phyloP scores from a whole-genome alignment of 2,888 invertebrate species.

The Drosophila affinis region DNA sequence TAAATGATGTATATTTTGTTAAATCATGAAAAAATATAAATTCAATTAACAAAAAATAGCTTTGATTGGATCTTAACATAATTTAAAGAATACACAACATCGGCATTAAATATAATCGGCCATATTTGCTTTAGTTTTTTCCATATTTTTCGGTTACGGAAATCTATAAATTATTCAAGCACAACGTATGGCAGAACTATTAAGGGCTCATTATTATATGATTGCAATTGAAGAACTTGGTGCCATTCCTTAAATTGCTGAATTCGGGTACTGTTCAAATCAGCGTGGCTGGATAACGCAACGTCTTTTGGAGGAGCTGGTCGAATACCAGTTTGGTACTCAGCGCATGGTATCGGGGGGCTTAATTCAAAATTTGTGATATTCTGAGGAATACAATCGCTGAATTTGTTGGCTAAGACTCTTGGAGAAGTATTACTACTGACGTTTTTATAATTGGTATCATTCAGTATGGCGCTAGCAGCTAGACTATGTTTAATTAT shows the following conservation, averaged over 20 bases:
- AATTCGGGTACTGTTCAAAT: conserved; percentile 60
- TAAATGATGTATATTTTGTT: neutral
- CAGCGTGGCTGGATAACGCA: conserved; percentile 28
- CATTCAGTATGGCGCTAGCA: conserved; percentile 44
- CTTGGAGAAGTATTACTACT: conserved; percentile 21
- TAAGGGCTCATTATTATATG: conserved; percentile 91
- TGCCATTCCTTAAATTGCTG: conserved; percentile 94
- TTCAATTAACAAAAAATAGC: neutral
- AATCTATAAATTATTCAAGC: conserved; percentile 88
- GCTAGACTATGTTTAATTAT: conserved; percentile 52
- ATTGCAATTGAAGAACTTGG: conserved; percentile 90
- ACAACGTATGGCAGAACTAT: conserved; percentile 98
- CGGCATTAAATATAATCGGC: neutral
- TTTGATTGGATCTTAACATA: conserved; percentile 2
- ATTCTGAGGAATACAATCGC: conserved; percentile 4
- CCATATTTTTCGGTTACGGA: conserved; percentile 9
- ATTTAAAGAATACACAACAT: conserved; percentile 3
- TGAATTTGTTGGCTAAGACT: conserved; percentile 9
- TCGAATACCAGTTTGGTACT: conserved; percentile 76
- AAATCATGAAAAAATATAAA: conserved; percentile 1
- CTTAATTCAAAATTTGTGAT: neutral
- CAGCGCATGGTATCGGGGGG: conserved; percentile 45
- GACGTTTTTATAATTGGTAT: conserved; percentile 30
- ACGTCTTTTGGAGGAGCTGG: conserved; percentile 54
- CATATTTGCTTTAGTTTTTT: neutral